phyloP scores from a whole-genome alignment of 2,888 invertebrate species.

The Hirudinaria manillensis region DNA sequence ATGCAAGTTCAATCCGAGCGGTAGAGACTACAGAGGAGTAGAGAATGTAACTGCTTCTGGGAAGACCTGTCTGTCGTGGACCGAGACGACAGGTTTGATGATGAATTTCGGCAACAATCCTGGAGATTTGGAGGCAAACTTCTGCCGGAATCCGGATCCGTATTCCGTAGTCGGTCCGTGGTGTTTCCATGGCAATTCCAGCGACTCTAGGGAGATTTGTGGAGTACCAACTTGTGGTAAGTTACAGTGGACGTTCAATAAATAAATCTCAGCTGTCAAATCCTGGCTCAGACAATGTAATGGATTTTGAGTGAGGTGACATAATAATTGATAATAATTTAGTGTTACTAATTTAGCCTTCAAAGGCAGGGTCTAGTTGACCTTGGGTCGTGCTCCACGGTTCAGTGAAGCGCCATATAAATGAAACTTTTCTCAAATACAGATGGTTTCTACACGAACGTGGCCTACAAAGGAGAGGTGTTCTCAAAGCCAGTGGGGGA shows the following conservation, averaged over 20 bases:
- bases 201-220: conserved; percentile 7
- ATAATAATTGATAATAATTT: no score
- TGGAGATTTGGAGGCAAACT: neutral
- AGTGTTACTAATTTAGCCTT: no score
- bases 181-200: neutral
- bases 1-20: neutral
- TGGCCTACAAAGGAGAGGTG: conserved; percentile 15
- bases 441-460: conserved; percentile 12
- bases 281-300: neutral
- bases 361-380: no score
- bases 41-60: neutral
- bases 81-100: neutral
- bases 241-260: neutral
- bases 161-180: conserved; percentile 28
- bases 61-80: conserved; percentile 1
- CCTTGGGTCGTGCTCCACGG: no score
- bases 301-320: neutral
- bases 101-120: neutral
- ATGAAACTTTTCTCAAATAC: neutral
- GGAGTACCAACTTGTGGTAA: conserved; percentile 11
- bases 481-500: neutral
- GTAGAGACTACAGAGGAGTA: neutral
- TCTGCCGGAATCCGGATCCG: conserved; percentile 26
- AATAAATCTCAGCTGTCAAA: neutral
- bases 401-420: no score